phyloP scores from a whole-genome alignment of 2,113 vertebrate species.

The Dipodomys merriami region DNA sequence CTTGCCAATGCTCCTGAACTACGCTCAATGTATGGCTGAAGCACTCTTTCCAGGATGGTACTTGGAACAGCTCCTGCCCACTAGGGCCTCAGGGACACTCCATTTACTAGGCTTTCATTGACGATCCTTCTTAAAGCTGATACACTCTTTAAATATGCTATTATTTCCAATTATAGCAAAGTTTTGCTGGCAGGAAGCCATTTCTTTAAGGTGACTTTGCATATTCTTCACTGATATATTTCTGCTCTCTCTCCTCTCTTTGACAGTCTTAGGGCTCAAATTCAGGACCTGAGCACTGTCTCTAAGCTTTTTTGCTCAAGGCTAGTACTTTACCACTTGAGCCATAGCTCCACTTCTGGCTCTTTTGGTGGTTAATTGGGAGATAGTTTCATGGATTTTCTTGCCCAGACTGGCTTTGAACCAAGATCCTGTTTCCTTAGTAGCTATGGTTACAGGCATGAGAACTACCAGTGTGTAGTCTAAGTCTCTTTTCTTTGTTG shows the following conservation, averaged over 20 bases:
- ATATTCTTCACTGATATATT: background rate
- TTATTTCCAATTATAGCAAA: conserved; percentile 46
- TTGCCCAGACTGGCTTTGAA: too few relatives aligned
- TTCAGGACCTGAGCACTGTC: too few relatives aligned
- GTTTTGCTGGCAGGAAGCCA: conserved; percentile 15
- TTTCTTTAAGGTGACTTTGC: conserved; percentile 43
- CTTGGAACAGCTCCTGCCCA: conserved; percentile 5
- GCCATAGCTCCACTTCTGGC: too few relatives aligned
- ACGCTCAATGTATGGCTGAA: conserved; percentile 1
- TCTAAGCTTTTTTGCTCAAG: too few relatives aligned
- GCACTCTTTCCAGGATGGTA: conserved; percentile 55
- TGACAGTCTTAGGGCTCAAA: too few relatives aligned
- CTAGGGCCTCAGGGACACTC: background rate
- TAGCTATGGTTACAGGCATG: too few relatives aligned
- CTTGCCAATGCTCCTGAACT: conserved; percentile 44
- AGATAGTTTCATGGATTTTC: too few relatives aligned
- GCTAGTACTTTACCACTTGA: too few relatives aligned
- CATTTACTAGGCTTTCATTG: conserved; percentile 24
- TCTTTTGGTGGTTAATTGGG: too few relatives aligned
- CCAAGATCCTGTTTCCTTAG: too few relatives aligned
- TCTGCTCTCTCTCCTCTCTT: background rate
- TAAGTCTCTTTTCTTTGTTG: too few relatives aligned
- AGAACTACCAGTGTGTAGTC: too few relatives aligned
- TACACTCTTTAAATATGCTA: conserved; percentile 33
- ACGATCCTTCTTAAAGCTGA: conserved; percentile 2